A percentile compares a stretch with the other conserved stretches of the same genome.
These are phyloP conservation scores for Cantharis rustica DNA, from an alignment of 2,888 invertebrate species.

Conservation along the genomic window DNA sequence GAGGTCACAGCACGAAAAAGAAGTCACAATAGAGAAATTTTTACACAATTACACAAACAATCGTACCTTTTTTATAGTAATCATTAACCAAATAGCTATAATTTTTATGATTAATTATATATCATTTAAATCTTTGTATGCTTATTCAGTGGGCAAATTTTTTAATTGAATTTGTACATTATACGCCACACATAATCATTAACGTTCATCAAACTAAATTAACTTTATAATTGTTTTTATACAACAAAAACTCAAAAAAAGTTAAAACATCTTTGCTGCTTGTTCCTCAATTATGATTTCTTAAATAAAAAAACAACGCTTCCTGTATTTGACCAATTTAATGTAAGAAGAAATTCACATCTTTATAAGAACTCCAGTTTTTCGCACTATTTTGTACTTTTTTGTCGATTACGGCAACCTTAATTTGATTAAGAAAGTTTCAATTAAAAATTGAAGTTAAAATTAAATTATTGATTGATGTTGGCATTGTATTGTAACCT, in stretches of 20 bases:
- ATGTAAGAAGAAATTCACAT: background rate
- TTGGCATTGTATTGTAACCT: background rate
- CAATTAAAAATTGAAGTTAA: background rate
- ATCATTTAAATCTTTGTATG: constrained; percentile 4
- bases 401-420: background rate
- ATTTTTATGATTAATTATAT: background rate
- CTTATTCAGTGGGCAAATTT: constrained; percentile 1
- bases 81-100: background rate
- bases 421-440: background rate
- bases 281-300: background rate
- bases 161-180: constrained; percentile 4
- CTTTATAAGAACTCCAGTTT: background rate
- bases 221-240: background rate
- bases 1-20: background rate
- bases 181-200: background rate
- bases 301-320: background rate
- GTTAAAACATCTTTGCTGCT: background rate
- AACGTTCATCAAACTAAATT: background rate
- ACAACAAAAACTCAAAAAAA: background rate
- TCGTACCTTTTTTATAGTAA: background rate
- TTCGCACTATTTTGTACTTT: background rate
- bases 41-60: background rate
- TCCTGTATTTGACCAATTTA: background rate
- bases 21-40: background rate
- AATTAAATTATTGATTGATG: background rate